Conservation (phyloP, 2,797 vertebrate species). For the Urophycis tenuis region DNA sequence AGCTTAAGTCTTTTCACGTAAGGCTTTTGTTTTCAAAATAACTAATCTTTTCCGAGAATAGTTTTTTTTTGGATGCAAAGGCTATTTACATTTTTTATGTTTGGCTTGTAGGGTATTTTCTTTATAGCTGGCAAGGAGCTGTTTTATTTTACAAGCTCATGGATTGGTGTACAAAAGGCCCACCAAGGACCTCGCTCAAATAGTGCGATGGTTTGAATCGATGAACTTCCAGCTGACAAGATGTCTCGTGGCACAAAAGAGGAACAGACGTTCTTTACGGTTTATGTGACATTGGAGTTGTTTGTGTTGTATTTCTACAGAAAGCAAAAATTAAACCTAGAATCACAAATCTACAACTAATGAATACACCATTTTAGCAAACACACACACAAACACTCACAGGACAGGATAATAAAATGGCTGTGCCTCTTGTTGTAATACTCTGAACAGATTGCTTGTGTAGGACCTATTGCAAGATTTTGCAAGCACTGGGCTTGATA, state of each 20-base stretch:
- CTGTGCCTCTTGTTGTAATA: too few species aligned
- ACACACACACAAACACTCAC: too few species aligned
- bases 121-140: constrained; percentile 28
- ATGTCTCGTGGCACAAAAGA: background rate
- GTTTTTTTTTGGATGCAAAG: constrained; percentile 19
- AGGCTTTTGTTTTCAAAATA: constrained; percentile 33
- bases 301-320: background rate
- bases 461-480: too few species aligned
- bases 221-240: constrained; percentile 13
- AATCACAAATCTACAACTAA: background rate
- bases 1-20: constrained; percentile 33
- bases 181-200: constrained; percentile 33
- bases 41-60: constrained; percentile 22
- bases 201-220: constrained; percentile 18
- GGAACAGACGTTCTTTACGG: background rate
- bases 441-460: too few species aligned
- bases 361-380: background rate
- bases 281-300: background rate
- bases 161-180: constrained; percentile 30
- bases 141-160: constrained; percentile 30
- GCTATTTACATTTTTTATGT: constrained; percentile 24
- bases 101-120: constrained; percentile 22
- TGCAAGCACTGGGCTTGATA: background rate
- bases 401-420: too few species aligned
- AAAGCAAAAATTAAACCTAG: background rate